Base-by-base conservation (phyloP, 2,113 vertebrate species). In the Lutjanus erythropterus region DNA sequence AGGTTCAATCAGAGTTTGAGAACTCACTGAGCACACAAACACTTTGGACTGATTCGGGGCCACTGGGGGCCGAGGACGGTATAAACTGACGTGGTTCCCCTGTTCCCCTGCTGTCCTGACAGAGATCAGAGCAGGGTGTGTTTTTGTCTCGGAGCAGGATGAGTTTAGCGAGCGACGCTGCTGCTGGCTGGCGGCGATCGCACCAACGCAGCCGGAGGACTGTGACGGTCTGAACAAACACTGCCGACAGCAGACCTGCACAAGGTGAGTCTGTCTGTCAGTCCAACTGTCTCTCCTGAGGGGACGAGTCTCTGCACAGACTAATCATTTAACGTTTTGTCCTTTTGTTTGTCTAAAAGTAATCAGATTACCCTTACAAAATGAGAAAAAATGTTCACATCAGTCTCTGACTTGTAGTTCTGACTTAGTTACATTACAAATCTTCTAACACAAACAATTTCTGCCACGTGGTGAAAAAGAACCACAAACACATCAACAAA, bases 1-100 rank as follows among this genome's bases (percentile, higher is more conserved):
- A 42, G 25, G n/a, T 6, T n/a, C 9, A 31, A 2, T 19, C 18
- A 39, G n/a, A 29, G 39, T n/a, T 74, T 23, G 59, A 19, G 31
- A 12, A 71, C 42, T 16, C 9, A 4, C 23, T 53, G 23, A 81
- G 14, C 37, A 86, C 35, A 81, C 65, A 67, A 27, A 59, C 46
- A 50, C 64, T 71, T 75, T 80, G 71, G 44, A 80, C 83, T 11
- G 31, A 18, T 21, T 11, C 3, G 1, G 11, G 11, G 29, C 15
- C 11, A 9, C 4, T 15, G 8, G 12, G n/a, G 23, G 39, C 6
- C 6, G 1, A 2, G 10, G 9, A 15, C 6, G 41, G 19, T 69
- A 73, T 39, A 80, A 33, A 23, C 16, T 2, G 9, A 16, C 12
- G 6, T 0, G 56, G 5, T 3, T 39, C 0, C 46, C 29, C 29